phyloP scores from a whole-genome alignment of 2,797 vertebrate genomes.

The Crenuchus spilurus region DNA sequence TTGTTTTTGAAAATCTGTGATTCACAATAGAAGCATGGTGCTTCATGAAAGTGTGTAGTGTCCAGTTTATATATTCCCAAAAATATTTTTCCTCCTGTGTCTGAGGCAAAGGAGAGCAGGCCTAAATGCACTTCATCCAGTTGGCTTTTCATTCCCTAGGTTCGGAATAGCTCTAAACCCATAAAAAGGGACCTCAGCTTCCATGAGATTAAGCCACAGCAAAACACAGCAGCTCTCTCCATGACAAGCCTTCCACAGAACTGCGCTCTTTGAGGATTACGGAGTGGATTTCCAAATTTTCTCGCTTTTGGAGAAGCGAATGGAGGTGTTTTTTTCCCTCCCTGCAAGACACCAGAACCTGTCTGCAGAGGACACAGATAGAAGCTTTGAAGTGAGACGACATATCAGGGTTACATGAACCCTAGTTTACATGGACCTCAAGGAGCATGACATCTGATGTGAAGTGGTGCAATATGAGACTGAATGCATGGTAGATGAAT shows the following conservation, averaged over 20 bases:
- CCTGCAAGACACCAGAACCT: conserved; percentile 52
- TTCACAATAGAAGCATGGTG: neutral
- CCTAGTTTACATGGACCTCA: neutral
- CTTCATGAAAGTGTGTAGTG: neutral
- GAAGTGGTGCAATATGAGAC: neutral
- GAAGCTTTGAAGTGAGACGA: conserved; percentile 15
- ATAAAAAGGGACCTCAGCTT: conserved; percentile 64
- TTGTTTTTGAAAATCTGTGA: neutral
- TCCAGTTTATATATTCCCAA: neutral
- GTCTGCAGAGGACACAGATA: conserved; percentile 53
- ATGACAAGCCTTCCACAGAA: conserved; percentile 66
- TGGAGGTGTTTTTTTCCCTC: conserved; percentile 1
- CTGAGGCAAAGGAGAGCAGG: neutral
- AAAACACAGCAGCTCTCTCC: conserved; percentile 63
- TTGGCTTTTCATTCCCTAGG: neutral
- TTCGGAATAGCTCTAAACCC: conserved; percentile 9
- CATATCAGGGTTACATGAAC: neutral
- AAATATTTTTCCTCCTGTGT: neutral
- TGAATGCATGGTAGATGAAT: no score
- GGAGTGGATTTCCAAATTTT: conserved; percentile 57
- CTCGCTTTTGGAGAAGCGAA: conserved; percentile 37
- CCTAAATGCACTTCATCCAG: neutral
- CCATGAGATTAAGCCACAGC: conserved; percentile 67
- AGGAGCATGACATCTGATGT: neutral
- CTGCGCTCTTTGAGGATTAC: conserved; percentile 67